Conservation (phyloP, 2,888 invertebrate genomes). For the Acheta domesticus region DNA sequence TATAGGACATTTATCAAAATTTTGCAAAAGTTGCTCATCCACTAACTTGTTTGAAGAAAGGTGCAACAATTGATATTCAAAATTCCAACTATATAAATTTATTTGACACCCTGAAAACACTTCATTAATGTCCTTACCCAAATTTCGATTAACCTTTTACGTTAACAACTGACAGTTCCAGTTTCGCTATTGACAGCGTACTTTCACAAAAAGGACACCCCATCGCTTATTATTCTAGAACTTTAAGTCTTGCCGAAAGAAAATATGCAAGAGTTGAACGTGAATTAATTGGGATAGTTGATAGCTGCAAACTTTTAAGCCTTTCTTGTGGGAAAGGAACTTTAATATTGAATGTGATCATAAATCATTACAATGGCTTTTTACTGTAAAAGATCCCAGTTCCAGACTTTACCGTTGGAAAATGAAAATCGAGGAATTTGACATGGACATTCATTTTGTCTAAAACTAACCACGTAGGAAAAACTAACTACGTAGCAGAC, state of each 20-base stretch:
- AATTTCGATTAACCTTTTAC: neutral
- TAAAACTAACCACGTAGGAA: neutral
- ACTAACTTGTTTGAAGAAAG: neutral
- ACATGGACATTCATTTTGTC: neutral
- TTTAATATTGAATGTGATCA: no score
- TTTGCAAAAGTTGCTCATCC: neutral
- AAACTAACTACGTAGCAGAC: neutral
- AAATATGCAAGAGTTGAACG: neutral
- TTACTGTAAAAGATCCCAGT: neutral
- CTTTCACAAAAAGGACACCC: no score
- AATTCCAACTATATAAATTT: neutral
- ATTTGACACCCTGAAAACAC: neutral
- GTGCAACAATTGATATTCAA: neutral
- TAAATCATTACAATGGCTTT: no score
- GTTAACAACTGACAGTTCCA: no score
- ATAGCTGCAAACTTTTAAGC: no score
- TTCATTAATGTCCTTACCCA: neutral
- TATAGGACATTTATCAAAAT: slow-evolving; percentile 18
- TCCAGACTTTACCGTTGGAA: neutral
- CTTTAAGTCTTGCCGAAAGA: neutral
- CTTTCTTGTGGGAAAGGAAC: no score
- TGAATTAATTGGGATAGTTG: neutral
- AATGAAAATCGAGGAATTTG: neutral
- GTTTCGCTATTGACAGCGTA: no score
- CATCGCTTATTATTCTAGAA: neutral